Evolutionary conservation across 2,888 invertebrate genomes (phyloP), one percentile per base, ranked within the genome.

Genomic region (Drosophila neonasuta): DNA sequence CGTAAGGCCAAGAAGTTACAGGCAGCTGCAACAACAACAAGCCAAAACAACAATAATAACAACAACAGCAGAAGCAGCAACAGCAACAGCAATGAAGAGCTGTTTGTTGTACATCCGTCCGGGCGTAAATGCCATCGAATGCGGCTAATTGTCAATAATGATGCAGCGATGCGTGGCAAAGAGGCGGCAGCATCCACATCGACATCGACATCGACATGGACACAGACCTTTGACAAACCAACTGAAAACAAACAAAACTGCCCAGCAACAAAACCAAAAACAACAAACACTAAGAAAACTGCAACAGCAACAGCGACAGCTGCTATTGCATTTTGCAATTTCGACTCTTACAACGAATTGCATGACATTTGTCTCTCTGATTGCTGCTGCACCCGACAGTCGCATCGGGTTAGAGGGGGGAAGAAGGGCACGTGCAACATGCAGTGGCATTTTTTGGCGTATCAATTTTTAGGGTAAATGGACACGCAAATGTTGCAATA

Each of bases 91-190:
- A 20, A 34, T 3, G 11, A 24, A 39, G 45, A 44, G 57, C 17
- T 65, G 50, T 15, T 50, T 68, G 68, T 52, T 68, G 86, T 68
- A 81, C 81, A 81, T 81, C 81, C 81, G 86, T 79, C 77, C 71
- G 71, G 77, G 74, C 73, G 34, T 69, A 78, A 78, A 79, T 78
- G 81, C 81, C 84, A 80, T 81, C 86, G 68, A 83, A 83, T 81
- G 82, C 85, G 82, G 82, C 82, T 83, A 83, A 83, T 83, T 85
- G 85, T 82, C 87, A 82, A 86, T 86, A 82, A 86, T 82, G 81
- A 82, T 84, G 86, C 81, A 82, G 85, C 81, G 85, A 82, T 84
- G 81, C 86, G 86, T 82, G 81, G 81, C 86, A 69, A 69, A 59
- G 54, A 74, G 83, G 59, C 77, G 57, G 64, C 81, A 83, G 79